These are phyloP conservation scores for Ditula angustiorana DNA, from an alignment of 2,888 invertebrate genomes.

Conservation along the genomic window DNA sequence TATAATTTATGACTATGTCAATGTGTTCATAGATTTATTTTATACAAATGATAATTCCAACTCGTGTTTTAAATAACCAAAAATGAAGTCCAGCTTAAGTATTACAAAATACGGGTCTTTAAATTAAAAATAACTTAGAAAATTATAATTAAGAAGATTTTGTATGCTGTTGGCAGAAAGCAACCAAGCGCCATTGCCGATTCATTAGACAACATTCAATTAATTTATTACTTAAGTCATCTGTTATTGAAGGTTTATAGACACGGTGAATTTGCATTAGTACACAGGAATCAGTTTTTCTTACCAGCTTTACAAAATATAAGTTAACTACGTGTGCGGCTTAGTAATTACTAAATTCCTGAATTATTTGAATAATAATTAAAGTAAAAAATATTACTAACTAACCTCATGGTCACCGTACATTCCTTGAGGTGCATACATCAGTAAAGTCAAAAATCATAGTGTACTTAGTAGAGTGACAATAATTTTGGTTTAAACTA, in stretches of 20 bases:
- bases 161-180: slow-evolving; percentile 2
- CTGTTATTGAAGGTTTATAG: not conserved
- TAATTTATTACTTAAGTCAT: not conserved
- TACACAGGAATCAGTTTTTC: too few relatives aligned
- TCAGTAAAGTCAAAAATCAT: too few relatives aligned
- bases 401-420: too few relatives aligned
- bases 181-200: slow-evolving; percentile 20
- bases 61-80: not conserved
- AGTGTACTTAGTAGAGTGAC: too few relatives aligned
- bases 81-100: slow-evolving; percentile 45
- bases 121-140: slow-evolving; percentile 50
- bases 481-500: too few relatives aligned
- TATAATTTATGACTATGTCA: not conserved
- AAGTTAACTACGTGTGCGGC: too few relatives aligned
- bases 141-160: slow-evolving; percentile 42
- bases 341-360: too few relatives aligned
- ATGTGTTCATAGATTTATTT: slow-evolving; percentile 16
- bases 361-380: too few relatives aligned
- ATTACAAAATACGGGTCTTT: slow-evolving; percentile 64
- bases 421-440: too few relatives aligned
- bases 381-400: too few relatives aligned
- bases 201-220: not conserved
- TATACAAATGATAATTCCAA: slow-evolving; percentile 3
- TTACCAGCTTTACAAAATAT: too few relatives aligned
- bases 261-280: too few relatives aligned